Evolutionary conservation across 1,140 invertebrate genomes (phyloP).

Genomic region (Aradophagus sp.): DNA sequence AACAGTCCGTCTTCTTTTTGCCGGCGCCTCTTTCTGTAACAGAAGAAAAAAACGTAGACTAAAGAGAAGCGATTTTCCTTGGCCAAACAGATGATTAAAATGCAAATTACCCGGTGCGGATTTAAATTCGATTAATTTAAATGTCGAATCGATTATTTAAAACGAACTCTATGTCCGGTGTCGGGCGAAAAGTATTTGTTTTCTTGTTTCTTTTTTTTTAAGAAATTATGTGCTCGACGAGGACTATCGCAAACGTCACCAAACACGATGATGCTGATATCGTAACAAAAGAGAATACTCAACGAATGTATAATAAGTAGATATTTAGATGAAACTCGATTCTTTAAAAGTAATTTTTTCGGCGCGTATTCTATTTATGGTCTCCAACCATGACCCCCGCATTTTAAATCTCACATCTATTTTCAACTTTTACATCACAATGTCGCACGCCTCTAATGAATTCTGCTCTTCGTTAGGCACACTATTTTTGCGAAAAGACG

Average conservation of each 20-base stretch:
- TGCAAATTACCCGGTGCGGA: conserved; percentile 13
- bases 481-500: too few relatives aligned
- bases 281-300: conserved; percentile 31
- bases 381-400: conserved; percentile 39
- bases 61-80: background rate
- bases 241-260: conserved; percentile 22
- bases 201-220: conserved; percentile 29
- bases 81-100: conserved; percentile 28
- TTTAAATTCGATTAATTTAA: conserved; percentile 33
- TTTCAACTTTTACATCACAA: conserved; percentile 48
- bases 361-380: conserved; percentile 44
- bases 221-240: conserved; percentile 23
- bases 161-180: conserved; percentile 8
- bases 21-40: background rate
- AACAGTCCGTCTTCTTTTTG: background rate
- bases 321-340: conserved; percentile 46
- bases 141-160: conserved; percentile 36
- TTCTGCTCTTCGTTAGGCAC: conserved; percentile 31
- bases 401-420: conserved; percentile 50
- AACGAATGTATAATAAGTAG: conserved; percentile 44
- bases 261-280: background rate
- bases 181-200: conserved; percentile 8
- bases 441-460: conserved; percentile 32
- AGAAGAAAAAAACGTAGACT: conserved; percentile 24
- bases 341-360: conserved; percentile 52